Evolutionary conservation across 2,113 vertebrate species (phyloP).

Genomic region (Tyto alba): DNA sequence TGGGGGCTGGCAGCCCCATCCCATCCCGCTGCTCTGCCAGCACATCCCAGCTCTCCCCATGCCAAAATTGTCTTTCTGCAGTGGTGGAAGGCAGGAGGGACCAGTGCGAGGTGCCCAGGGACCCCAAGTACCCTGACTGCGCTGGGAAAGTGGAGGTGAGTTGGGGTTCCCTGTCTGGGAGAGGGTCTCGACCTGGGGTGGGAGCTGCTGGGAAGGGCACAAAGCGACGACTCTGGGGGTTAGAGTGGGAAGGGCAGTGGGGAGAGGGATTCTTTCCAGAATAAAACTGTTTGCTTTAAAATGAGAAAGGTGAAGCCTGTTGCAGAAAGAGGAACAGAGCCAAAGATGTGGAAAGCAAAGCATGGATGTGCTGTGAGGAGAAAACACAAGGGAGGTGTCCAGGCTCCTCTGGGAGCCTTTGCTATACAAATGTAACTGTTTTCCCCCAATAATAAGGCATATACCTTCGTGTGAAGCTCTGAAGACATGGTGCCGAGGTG

Average conservation of each 20-base stretch:
- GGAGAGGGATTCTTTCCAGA: neutral
- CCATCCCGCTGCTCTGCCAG: neutral
- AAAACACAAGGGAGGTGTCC: neutral
- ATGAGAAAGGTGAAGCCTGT: accelerated
- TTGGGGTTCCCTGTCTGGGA: neutral
- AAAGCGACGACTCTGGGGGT: neutral
- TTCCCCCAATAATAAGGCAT: neutral
- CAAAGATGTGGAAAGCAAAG: neutral
- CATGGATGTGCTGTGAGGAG: neutral
- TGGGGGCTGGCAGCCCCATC: neutral
- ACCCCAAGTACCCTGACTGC: slow-evolving; percentile 91
- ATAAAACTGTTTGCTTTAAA: neutral
- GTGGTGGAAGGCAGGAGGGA: slow-evolving; percentile 80
- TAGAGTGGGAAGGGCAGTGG: neutral
- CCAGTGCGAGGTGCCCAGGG: slow-evolving; percentile 90
- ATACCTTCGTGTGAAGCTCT: accelerated
- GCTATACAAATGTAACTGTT: neutral
- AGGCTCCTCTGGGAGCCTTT: neutral
- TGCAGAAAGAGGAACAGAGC: neutral
- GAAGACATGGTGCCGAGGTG: neutral
- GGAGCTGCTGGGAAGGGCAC: neutral
- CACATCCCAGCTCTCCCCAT: neutral
- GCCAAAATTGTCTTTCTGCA: slow-evolving; percentile 29
- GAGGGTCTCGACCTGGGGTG: neutral
- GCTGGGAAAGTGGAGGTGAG: slow-evolving; percentile 94